phyloP scores from a whole-genome alignment of 1,140 invertebrate genomes.

The Meloidogyne floridensis region DNA sequence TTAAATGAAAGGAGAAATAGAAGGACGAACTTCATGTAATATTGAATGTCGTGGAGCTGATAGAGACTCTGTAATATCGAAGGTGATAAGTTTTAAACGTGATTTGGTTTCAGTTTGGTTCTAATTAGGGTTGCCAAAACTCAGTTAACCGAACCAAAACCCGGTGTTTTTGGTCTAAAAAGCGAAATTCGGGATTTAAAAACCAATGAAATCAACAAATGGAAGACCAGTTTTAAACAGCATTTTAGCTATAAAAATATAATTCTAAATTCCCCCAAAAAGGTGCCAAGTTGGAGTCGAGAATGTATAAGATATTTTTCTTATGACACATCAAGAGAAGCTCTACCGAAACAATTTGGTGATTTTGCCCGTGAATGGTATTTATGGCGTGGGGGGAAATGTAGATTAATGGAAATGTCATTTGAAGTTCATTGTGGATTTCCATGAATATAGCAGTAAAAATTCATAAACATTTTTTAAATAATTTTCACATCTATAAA shows the following conservation, averaged over 20 bases:
- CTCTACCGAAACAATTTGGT: background rate
- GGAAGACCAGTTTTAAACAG: no score
- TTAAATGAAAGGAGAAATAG: background rate
- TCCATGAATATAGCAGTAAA: background rate
- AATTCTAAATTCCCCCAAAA: background rate
- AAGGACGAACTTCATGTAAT: conserved; percentile 24
- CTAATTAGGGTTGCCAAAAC: no score
- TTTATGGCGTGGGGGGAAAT: conserved; percentile 27
- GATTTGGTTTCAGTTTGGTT: no score
- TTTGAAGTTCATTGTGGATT: conserved; percentile 37
- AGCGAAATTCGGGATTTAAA: no score
- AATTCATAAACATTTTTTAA: no score
- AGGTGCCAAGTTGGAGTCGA: conserved; percentile 26
- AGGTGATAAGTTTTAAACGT: background rate
- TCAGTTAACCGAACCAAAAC: no score
- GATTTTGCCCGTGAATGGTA: conserved; percentile 24
- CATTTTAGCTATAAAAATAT: background rate
- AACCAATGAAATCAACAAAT: no score
- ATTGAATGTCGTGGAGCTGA: conserved; percentile 35
- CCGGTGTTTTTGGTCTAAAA: no score
- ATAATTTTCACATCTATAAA: no score
- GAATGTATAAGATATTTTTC: conserved; percentile 33
- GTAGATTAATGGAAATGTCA: conserved; percentile 30
- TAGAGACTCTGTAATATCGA: conserved; percentile 21
- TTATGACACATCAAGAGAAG: conserved; percentile 22